Evolutionary conservation across 2,113 vertebrate species (phyloP).

Genomic region (Syngnathus typhle): DNA sequence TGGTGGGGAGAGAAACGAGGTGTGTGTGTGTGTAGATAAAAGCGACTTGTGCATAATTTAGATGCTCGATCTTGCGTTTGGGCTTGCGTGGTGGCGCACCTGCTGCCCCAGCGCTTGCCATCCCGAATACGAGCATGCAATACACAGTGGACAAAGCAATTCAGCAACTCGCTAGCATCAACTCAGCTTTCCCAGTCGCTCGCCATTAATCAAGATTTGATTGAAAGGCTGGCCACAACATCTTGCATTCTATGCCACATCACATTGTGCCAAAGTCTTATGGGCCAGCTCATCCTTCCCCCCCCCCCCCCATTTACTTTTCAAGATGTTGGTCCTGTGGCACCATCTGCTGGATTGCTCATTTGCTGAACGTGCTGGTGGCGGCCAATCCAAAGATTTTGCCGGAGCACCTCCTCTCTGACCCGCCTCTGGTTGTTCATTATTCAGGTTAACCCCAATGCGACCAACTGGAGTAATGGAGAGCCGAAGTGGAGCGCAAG

Average conservation of each 20-base stretch:
- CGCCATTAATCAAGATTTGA: not conserved
- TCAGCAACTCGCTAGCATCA: slow-evolving; percentile 46
- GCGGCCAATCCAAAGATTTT: not conserved
- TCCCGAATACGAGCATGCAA: slow-evolving; percentile 19
- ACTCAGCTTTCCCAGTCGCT: slow-evolving; percentile 22
- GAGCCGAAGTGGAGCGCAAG: slow-evolving; percentile 10
- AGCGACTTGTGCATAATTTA: not conserved
- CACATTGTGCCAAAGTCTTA: no score
- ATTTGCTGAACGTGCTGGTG: not conserved
- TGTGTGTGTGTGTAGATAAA: not conserved
- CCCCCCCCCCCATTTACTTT: no score
- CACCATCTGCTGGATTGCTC: not conserved
- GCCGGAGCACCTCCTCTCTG: slow-evolving; percentile 11
- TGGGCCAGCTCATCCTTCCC: no score
- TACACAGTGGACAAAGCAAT: slow-evolving; percentile 50
- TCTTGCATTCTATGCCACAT: no score
- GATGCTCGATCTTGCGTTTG: not conserved
- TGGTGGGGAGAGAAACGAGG: no score
- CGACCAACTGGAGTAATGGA: slow-evolving; percentile 33
- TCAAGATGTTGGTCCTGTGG: not conserved
- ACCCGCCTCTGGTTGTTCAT: slow-evolving; percentile 28
- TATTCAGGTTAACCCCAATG: slow-evolving; percentile 46
- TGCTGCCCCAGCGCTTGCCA: slow-evolving; percentile 13
- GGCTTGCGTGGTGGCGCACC: slow-evolving; percentile 20
- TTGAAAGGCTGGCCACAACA: slow-evolving; percentile 24